Percentiles rank a stretch among this genome's conserved stretches.
These are phyloP conservation scores for Cichlasoma orientale DNA, from an alignment of 2,797 vertebrate species.

Conservation along the genomic window DNA sequence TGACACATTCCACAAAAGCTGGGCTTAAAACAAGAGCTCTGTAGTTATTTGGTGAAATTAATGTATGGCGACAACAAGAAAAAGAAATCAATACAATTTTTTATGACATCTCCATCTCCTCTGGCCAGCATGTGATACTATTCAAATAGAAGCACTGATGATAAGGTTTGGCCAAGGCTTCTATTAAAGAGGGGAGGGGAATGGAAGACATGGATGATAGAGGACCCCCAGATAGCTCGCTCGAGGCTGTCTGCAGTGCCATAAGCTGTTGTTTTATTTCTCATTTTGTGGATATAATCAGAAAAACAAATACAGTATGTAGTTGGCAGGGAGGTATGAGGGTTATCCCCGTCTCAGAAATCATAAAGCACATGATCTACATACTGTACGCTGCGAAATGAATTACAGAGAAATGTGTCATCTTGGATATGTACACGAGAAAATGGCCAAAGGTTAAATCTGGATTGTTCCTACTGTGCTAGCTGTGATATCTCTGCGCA, in stretches of 20 bases:
- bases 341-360: slow-evolving; percentile 50
- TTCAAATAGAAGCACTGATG: slow-evolving; percentile 66
- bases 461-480: not conserved
- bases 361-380: slow-evolving; percentile 34
- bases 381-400: slow-evolving; percentile 22
- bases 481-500: not conserved
- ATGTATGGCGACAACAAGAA: slow-evolving; percentile 63
- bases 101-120: slow-evolving; percentile 60
- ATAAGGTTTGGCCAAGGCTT: slow-evolving; percentile 64
- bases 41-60: slow-evolving; percentile 67
- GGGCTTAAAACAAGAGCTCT: slow-evolving; percentile 47
- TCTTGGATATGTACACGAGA: slow-evolving; percentile 13
- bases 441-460: slow-evolving; percentile 37
- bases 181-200: slow-evolving; percentile 30
- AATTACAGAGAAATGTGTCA: slow-evolving; percentile 41
- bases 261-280: slow-evolving; percentile 73
- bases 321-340: slow-evolving; percentile 53
- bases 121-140: slow-evolving; percentile 56
- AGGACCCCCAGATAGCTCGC: slow-evolving; percentile 62
- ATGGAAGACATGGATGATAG: slow-evolving; percentile 49
- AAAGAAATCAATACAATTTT: slow-evolving; percentile 59
- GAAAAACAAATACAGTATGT: slow-evolving; percentile 63
- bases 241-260: slow-evolving; percentile 58
- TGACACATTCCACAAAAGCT: slow-evolving; percentile 59
- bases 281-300: slow-evolving; percentile 67